Evolutionary conservation across 1,140 invertebrate species (phyloP).

Genomic region (Drosophila ananassae): DNA sequence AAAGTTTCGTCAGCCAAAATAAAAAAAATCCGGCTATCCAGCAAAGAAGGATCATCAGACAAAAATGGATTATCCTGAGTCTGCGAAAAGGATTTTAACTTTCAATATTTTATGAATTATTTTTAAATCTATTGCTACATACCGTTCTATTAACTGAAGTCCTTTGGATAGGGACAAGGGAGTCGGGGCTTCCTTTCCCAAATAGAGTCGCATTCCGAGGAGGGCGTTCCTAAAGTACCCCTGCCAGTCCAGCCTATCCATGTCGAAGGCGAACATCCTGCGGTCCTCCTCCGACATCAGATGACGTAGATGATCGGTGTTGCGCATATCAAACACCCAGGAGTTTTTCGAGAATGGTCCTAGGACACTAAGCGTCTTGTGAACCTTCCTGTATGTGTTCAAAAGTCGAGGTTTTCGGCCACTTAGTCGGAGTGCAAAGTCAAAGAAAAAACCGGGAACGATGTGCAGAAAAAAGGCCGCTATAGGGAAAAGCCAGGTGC

Average conservation of each 20-base stretch:
- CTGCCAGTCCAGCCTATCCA: slow-evolving; percentile 87
- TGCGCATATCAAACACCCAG: slow-evolving; percentile 89
- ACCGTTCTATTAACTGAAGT: slow-evolving; percentile 28
- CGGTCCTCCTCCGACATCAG: slow-evolving; percentile 87
- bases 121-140: not conserved
- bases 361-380: slow-evolving; percentile 87
- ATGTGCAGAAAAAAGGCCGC: slow-evolving; percentile 85
- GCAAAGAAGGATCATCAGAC: not conserved
- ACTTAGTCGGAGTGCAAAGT: slow-evolving; percentile 83
- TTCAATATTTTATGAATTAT: not conserved
- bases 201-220: slow-evolving; percentile 87
- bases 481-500: slow-evolving; percentile 79
- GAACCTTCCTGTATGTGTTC: slow-evolving; percentile 89
- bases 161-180: slow-evolving; percentile 85
- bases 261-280: slow-evolving; percentile 88
- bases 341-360: slow-evolving; percentile 88
- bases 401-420: slow-evolving; percentile 84
- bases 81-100: not conserved
- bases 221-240: slow-evolving; percentile 86
- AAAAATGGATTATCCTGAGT: not conserved
- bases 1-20: not conserved
- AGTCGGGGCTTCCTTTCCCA: slow-evolving; percentile 88
- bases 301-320: slow-evolving; percentile 86
- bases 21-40: not conserved
- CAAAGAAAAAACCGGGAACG: slow-evolving; percentile 86